A percentile compares a stretch with the other conserved stretches of the same genome.
These are phyloP conservation scores for Bursaphelenchus mucronatus DNA, from an alignment of 1,140 invertebrate species.

Conservation along the genomic window DNA sequence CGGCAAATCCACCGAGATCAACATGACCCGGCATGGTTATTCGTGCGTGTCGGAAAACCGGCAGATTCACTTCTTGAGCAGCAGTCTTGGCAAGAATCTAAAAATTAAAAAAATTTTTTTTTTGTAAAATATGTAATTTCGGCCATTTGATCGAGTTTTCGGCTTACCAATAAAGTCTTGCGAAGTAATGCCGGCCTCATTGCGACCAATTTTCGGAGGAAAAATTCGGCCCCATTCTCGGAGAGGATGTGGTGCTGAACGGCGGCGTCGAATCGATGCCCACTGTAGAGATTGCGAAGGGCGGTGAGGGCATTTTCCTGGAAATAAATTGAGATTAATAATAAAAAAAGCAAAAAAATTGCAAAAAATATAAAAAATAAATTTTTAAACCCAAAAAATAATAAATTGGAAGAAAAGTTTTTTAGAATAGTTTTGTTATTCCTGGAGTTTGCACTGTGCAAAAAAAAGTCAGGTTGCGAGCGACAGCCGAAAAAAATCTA, in stretches of 20 bases:
- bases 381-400: no score
- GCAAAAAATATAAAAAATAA: constrained; percentile 2
- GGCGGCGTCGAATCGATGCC: constrained; percentile 3
- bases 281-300: constrained; percentile 28
- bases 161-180: constrained; percentile 3
- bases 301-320: constrained; percentile 32
- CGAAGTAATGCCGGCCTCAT: constrained; percentile 8
- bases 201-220: constrained; percentile 15
- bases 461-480: no score
- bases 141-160: background rate
- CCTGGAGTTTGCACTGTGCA: no score
- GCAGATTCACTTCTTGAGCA: constrained; percentile 4
- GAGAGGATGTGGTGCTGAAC: constrained; percentile 28
- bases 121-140: background rate
- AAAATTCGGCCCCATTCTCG: constrained; percentile 17
- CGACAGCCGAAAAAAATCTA: no score
- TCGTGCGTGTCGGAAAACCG: constrained; percentile 1
- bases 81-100: constrained; percentile 16
- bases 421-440: no score
- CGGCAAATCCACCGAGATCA: constrained; percentile 2
- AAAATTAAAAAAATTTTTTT: constrained; percentile 3
- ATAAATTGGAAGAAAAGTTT: no score
- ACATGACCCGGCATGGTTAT: background rate
- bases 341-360: no score
- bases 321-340: background rate